phyloP scores from a whole-genome alignment of 2,113 vertebrate genomes.

The Columbina picui region DNA sequence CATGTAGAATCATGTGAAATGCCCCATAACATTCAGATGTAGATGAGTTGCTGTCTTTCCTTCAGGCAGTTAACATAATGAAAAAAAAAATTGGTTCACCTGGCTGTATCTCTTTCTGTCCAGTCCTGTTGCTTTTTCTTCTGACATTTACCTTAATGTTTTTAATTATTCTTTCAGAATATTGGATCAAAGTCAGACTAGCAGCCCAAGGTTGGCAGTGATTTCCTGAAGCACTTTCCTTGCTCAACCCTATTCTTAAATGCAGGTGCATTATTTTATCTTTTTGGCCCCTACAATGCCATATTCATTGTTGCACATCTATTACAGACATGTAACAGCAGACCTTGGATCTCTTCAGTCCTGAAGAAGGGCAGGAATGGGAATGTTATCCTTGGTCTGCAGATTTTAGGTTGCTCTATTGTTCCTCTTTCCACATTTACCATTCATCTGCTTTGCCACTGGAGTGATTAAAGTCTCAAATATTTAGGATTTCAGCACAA shows the following conservation, averaged over 20 bases:
- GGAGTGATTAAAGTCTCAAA: not conserved
- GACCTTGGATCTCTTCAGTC: rapidly evolving
- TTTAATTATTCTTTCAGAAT: not conserved
- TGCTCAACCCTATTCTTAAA: not conserved
- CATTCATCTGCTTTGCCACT: not conserved
- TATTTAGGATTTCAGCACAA: rapidly evolving
- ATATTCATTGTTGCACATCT: rapidly evolving
- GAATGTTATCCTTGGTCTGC: rapidly evolving
- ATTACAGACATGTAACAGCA: not conserved
- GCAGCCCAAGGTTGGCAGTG: not conserved
- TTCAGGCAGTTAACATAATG: not conserved
- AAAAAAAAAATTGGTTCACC: not conserved
- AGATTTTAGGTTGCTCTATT: rapidly evolving
- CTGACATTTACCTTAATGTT: not conserved
- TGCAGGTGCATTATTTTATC: not conserved
- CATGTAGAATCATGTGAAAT: not conserved
- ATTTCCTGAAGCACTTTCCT: not conserved
- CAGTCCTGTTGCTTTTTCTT: not conserved
- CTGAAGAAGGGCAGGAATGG: not conserved
- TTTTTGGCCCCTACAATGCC: not conserved
- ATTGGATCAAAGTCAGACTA: not conserved
- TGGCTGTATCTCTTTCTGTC: not conserved
- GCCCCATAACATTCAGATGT: not conserved
- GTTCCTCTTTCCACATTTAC: not conserved
- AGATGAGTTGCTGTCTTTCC: not conserved